Evolutionary conservation across 2,888 invertebrate species (phyloP).

Genomic region (Eledone cirrhosa): DNA sequence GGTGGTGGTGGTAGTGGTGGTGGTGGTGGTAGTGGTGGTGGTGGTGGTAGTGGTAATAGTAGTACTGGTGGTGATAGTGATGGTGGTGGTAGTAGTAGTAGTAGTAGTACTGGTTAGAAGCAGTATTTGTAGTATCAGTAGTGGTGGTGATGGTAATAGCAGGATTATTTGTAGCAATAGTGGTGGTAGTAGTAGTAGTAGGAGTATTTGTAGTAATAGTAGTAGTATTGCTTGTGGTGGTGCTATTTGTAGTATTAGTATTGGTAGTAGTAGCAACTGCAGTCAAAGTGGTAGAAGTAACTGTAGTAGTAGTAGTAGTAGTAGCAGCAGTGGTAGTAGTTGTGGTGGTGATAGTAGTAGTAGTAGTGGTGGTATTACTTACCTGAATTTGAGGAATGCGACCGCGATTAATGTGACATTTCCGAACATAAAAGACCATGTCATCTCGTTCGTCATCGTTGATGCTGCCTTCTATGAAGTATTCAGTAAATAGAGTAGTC

Average conservation of each 20-base stretch:
- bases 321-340: no score
- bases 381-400: conserved; percentile 71
- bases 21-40: no score
- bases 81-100: background rate
- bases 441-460: conserved; percentile 78
- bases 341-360: background rate
- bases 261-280: no score
- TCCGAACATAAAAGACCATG: conserved; percentile 91
- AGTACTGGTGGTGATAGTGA: no score
- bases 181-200: background rate
- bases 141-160: no score
- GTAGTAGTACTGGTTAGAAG: background rate
- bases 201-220: background rate
- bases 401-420: conserved; percentile 67
- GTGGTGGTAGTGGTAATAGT: no score
- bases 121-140: no score
- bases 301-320: no score
- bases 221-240: background rate
- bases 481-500: conserved; percentile 93
- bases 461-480: conserved; percentile 80
- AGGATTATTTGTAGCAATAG: no score
- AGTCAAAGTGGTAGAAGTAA: background rate
- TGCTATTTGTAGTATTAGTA: no score
- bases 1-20: no score
- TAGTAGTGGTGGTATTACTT: background rate